phyloP scores from a whole-genome alignment of 2,888 invertebrate genomes.

The Ariolimax columbianus region DNA sequence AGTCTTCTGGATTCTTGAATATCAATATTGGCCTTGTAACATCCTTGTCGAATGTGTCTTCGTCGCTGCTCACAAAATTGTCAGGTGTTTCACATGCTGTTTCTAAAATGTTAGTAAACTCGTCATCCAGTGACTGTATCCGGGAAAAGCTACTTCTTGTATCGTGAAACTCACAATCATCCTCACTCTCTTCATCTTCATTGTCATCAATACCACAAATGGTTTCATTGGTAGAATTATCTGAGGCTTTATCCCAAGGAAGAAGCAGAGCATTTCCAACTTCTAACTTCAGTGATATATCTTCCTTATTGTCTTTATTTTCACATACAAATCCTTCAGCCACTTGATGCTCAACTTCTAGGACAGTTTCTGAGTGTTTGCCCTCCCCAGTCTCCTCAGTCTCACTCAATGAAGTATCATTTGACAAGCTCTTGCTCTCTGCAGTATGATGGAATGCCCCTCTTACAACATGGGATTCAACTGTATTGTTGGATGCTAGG shows the following conservation, averaged over 20 bases:
- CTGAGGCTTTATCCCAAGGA: not conserved
- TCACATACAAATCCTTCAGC: not conserved
- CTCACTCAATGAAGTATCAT: not conserved
- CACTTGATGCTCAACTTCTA: not conserved
- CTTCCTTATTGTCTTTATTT: not conserved
- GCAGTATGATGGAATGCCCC: not conserved
- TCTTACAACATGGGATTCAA: not conserved
- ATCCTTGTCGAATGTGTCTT: not conserved
- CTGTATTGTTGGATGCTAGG: not conserved
- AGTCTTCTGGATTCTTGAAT: not conserved
- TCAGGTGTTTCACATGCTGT: not conserved
- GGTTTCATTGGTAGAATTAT: not conserved
- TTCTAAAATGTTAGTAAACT: not conserved
- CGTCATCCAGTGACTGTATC: conserved; percentile 16
- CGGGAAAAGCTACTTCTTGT: conserved; percentile 9
- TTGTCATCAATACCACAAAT: not conserved
- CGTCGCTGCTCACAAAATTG: not conserved
- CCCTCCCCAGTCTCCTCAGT: not conserved
- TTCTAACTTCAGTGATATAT: not conserved
- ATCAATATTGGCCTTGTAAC: too few species aligned
- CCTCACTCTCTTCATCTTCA: not conserved
- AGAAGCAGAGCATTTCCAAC: not conserved
- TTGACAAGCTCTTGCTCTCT: not conserved
- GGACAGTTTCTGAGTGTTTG: not conserved
- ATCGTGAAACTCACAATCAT: conserved; percentile 30